Percentiles rank a stretch among this genome's conserved stretches.
Evolutionary conservation across 2,888 invertebrate species (phyloP).

Genomic region (Gonocerus acuteangulatus): DNA sequence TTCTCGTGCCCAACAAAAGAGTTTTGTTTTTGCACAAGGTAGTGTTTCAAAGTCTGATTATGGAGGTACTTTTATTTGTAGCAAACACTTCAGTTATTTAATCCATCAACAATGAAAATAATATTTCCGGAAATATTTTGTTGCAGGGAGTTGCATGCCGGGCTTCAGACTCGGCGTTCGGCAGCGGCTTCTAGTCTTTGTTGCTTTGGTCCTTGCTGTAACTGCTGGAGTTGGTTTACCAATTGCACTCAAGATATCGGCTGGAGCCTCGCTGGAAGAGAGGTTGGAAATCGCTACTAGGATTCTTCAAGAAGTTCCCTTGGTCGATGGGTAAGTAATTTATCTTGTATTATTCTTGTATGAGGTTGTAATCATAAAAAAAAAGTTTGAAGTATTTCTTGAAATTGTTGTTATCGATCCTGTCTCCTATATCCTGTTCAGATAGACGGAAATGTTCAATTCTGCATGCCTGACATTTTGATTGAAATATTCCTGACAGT

Average conservation of each 20-base stretch:
- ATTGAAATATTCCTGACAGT: too few relatives aligned
- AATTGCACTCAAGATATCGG: constrained; percentile 65
- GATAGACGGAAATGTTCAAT: too few relatives aligned
- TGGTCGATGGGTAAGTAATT: constrained; percentile 60
- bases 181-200: constrained; percentile 70
- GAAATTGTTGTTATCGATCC: too few relatives aligned
- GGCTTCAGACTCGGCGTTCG: constrained; percentile 44
- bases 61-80: too few relatives aligned
- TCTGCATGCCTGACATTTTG: too few relatives aligned
- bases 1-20: too few relatives aligned
- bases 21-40: too few relatives aligned
- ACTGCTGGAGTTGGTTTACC: constrained; percentile 75
- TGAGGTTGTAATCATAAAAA: background rate
- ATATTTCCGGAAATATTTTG: too few relatives aligned
- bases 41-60: too few relatives aligned
- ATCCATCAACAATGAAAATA: too few relatives aligned
- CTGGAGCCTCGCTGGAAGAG: constrained; percentile 69
- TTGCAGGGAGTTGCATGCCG: constrained; percentile 28
- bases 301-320: constrained; percentile 66
- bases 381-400: background rate
- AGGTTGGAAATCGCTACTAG: constrained; percentile 64
- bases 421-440: too few relatives aligned
- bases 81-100: too few relatives aligned
- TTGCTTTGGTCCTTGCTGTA: constrained; percentile 66
- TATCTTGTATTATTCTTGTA: background rate